Percentiles rank a stretch among this genome's conserved stretches.
These are phyloP conservation scores for Macropus fuliginosus DNA, from an alignment of 2,797 vertebrate species.

Conservation along the genomic window DNA sequence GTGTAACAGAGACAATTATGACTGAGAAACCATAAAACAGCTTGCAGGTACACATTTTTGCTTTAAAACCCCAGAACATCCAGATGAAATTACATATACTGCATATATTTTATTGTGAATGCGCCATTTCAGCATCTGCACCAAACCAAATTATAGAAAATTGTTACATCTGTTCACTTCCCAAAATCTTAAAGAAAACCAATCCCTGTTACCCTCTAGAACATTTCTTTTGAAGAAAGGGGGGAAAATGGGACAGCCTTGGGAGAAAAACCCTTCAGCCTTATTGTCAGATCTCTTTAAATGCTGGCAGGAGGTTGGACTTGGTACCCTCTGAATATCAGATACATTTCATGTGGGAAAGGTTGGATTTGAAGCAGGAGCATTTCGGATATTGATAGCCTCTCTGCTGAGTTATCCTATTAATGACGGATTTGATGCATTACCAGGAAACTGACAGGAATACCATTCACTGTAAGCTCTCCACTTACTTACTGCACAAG, in stretches of 20 bases:
- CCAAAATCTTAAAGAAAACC: constrained; percentile 82
- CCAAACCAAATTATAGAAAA: constrained; percentile 85
- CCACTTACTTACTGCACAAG: background rate
- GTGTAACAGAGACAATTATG: constrained; percentile 87
- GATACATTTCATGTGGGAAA: background rate
- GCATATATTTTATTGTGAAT: constrained; percentile 86
- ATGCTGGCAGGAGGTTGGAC: constrained; percentile 32
- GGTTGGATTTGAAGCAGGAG: constrained; percentile 24
- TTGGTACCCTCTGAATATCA: constrained; percentile 28
- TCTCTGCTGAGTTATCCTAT: constrained; percentile 6
- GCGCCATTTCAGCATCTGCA: constrained; percentile 86
- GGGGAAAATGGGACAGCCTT: constrained; percentile 67
- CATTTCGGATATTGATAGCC: background rate
- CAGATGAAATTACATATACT: constrained; percentile 86
- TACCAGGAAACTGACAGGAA: constrained; percentile 7
- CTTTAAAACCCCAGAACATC: constrained; percentile 86
- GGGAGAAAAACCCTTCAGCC: constrained; percentile 56
- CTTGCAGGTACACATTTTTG: constrained; percentile 89
- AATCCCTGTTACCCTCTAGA: constrained; percentile 75
- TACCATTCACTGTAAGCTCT: constrained; percentile 16
- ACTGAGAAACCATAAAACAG: constrained; percentile 87
- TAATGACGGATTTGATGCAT: constrained; percentile 24
- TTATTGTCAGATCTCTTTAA: constrained; percentile 21
- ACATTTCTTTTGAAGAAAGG: constrained; percentile 64
- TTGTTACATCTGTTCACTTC: constrained; percentile 86